Percentiles rank a stretch among this genome's conserved stretches.
Evolutionary conservation across 2,888 invertebrate genomes (phyloP).

Genomic region (Eretmocerus hayati): DNA sequence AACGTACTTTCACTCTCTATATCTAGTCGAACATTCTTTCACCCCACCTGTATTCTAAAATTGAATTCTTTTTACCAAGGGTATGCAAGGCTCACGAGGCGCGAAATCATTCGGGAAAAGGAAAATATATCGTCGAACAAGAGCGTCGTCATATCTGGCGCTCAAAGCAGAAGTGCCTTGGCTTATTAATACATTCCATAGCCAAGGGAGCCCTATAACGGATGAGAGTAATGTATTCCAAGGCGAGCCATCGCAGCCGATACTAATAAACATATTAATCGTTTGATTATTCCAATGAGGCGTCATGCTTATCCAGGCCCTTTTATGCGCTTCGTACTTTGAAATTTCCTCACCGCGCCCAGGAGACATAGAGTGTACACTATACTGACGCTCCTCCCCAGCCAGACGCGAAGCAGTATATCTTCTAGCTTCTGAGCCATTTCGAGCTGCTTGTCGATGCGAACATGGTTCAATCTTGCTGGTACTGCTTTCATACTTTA

Average conservation of each 20-base stretch:
- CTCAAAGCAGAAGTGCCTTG: not conserved
- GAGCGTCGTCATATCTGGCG: not conserved
- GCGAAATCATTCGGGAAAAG: conserved; percentile 24
- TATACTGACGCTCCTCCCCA: not conserved
- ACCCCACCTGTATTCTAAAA: too few relatives aligned
- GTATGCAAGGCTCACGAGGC: conserved; percentile 20
- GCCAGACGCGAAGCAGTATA: not conserved
- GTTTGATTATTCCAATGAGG: conserved; percentile 38
- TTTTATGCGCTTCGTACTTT: conserved; percentile 18
- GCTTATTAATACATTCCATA: conserved; percentile 21
- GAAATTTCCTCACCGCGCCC: conserved; percentile 13
- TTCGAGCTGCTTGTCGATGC: conserved; percentile 3
- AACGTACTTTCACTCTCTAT: too few relatives aligned
- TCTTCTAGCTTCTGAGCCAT: not conserved
- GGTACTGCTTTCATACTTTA: too few relatives aligned
- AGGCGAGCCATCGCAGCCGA: conserved; percentile 33
- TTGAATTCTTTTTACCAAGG: too few relatives aligned
- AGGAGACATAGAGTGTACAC: not conserved
- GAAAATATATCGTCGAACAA: conserved; percentile 19
- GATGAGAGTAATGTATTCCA: conserved; percentile 32
- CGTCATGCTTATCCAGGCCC: conserved; percentile 27
- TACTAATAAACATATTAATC: conserved; percentile 41
- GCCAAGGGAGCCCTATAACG: conserved; percentile 17
- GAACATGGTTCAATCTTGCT: too few relatives aligned
- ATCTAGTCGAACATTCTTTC: too few relatives aligned